phyloP scores from a whole-genome alignment of 1,140 invertebrate genomes.

The Myzus persicae region DNA sequence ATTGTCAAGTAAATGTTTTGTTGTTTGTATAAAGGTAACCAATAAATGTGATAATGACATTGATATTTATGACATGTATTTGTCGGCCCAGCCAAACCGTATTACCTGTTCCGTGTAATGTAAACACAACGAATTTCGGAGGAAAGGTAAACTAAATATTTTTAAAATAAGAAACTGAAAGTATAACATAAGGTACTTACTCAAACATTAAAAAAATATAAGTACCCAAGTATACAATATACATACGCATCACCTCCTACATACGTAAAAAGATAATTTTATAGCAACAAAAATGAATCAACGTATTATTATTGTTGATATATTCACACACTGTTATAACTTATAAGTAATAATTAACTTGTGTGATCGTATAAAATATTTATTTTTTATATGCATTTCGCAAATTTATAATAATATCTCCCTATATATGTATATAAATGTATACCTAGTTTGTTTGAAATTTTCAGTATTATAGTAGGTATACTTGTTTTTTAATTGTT shows the following conservation, averaged over 20 bases:
- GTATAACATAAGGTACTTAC: not conserved
- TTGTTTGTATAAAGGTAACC: not conserved
- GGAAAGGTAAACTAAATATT: not conserved
- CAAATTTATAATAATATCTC: not conserved
- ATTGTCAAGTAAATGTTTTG: conserved; percentile 19
- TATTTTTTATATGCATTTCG: not conserved
- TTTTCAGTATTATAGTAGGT: not conserved
- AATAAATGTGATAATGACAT: conserved; percentile 37
- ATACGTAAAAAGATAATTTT: conserved; percentile 1
- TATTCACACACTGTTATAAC: not conserved
- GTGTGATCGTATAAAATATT: not conserved
- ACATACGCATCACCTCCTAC: too few relatives aligned
- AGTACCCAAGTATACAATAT: not conserved
- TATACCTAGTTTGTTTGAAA: not conserved
- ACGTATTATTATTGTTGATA: not conserved
- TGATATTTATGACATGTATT: conserved; percentile 38
- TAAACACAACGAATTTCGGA: not conserved
- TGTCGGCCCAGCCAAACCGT: not conserved
- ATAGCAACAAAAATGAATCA: not conserved
- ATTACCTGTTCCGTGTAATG: not conserved
- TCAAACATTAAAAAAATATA: not conserved
- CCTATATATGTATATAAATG: too few relatives aligned
- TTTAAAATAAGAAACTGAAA: conserved; percentile 22
- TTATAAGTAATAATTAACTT: not conserved
- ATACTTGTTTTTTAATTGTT: too few relatives aligned